Base-by-base conservation (phyloP, 2,797 vertebrate species). In the Liasis olivaceus region DNA sequence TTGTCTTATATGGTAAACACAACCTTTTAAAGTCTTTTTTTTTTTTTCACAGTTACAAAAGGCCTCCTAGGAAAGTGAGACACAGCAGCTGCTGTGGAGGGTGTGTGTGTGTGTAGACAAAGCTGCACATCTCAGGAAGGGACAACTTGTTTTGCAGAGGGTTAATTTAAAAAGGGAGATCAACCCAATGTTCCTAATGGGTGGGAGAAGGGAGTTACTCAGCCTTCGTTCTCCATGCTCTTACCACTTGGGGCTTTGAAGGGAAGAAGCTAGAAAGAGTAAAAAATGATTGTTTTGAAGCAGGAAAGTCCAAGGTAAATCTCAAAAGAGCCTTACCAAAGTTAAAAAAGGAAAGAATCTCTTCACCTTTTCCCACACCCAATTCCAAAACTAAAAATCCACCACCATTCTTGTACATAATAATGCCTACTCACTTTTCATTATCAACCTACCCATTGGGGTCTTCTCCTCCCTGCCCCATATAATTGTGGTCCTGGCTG, bases 11-110 rank as follows among this genome's bases (percentile, higher is more conserved):
- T 93, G 93, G 92, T 59, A 96, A 95, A 94, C n/a, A 91, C 22
- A 13, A 94, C 24, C 91, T 96, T 95, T 95, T 95, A 95, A 91
- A 95, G 88, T 96, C 89, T 84, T 36, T 95, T 95, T 91, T 64
- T 89, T 42, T 94, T 93, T 91, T 20, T 12, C 92, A 90, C 87
- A 91, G 90, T 94, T 92, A 93, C 94, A 90, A 94, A 91, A 51
- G 85, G 26, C 9, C 36, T 81, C 86, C 92, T 47, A 96, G 4
- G 88, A 95, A 59, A 94, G 28, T 93, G 13, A 91, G 94, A 66
- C 94, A 89, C 93, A 93, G 81, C 54, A 94, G 69, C 58, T 87
- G 60, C 14, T 13, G 93, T 20, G n/a, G 13, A 77, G 14, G 31
- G 51, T 54, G 51, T 54, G 51, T 54, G 51, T 54, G 51, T 54